Evolutionary conservation across 2,888 invertebrate genomes (phyloP).

Genomic region (Meta bourneti): DNA sequence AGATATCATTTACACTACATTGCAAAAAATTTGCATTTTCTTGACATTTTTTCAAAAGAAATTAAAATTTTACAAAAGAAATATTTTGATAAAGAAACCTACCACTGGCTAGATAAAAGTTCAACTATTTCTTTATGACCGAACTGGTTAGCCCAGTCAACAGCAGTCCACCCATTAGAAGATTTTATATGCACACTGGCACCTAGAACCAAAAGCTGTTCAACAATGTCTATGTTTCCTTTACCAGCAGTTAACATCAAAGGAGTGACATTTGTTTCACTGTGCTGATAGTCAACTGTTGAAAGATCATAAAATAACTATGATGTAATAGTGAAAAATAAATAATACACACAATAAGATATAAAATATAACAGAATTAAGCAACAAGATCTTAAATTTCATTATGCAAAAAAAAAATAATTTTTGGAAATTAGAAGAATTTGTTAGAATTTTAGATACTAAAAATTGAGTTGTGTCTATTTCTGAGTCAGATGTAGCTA

Average conservation of each 20-base stretch:
- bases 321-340: slow-evolving; percentile 74
- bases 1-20: too few relatives aligned
- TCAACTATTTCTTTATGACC: slow-evolving; percentile 85
- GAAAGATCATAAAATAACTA: slow-evolving; percentile 13
- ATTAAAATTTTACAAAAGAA: too few relatives aligned
- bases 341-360: background rate
- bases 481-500: too few relatives aligned
- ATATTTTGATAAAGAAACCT: background rate
- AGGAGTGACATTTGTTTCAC: slow-evolving; percentile 85
- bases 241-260: slow-evolving; percentile 90
- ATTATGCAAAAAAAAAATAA: background rate
- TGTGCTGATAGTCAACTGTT: slow-evolving; percentile 86
- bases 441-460: too few relatives aligned
- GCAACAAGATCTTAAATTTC: background rate
- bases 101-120: slow-evolving; percentile 81
- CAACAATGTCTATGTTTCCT: slow-evolving; percentile 86
- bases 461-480: too few relatives aligned
- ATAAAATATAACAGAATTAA: background rate
- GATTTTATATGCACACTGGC: slow-evolving; percentile 85
- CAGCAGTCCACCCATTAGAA: slow-evolving; percentile 86
- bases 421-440: too few relatives aligned
- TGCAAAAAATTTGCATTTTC: too few relatives aligned
- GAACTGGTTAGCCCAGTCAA: slow-evolving; percentile 87
- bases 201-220: slow-evolving; percentile 87
- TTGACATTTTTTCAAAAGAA: too few relatives aligned